These are phyloP conservation scores for Semnornis frantzii DNA, from an alignment of 2,113 vertebrate species.

Conservation along the genomic window DNA sequence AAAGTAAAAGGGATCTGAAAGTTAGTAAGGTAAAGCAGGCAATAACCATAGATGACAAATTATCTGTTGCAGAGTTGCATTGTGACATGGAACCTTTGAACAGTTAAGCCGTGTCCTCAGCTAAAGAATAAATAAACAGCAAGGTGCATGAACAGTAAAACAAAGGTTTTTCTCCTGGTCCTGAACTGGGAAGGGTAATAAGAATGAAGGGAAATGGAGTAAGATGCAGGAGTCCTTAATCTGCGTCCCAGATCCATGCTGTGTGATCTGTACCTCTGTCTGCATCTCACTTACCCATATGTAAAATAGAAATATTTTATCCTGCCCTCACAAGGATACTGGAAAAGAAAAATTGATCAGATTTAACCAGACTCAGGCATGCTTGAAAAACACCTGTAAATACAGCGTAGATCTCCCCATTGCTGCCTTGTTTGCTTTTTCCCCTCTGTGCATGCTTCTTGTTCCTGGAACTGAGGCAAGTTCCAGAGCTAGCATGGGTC, in stretches of 20 bases:
- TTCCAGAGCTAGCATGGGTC: slow-evolving; percentile 77
- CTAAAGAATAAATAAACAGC: not conserved
- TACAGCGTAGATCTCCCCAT: not conserved
- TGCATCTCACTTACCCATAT: not conserved
- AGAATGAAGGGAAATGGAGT: not conserved
- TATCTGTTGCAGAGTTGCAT: not conserved
- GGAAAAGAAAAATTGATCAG: not conserved
- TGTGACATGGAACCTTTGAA: not conserved
- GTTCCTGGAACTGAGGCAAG: slow-evolving; percentile 61
- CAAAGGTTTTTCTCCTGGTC: not conserved
- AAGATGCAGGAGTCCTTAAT: not conserved
- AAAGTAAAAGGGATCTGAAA: not conserved
- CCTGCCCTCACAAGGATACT: not conserved
- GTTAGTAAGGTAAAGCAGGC: not conserved
- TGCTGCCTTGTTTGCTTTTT: slow-evolving; percentile 46
- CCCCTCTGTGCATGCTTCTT: slow-evolving; percentile 33
- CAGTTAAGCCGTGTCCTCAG: not conserved
- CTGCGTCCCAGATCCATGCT: not conserved
- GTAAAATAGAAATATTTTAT: not conserved
- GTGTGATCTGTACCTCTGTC: not conserved
- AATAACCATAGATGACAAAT: not conserved
- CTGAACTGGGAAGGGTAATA: not conserved
- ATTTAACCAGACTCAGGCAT: not conserved
- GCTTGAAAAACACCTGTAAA: not conserved
- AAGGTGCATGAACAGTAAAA: not conserved